Evolutionary conservation across 2,797 vertebrate genomes (phyloP), one percentile per base, ranked within the genome.

Genomic region (Acridotheres tristis): DNA sequence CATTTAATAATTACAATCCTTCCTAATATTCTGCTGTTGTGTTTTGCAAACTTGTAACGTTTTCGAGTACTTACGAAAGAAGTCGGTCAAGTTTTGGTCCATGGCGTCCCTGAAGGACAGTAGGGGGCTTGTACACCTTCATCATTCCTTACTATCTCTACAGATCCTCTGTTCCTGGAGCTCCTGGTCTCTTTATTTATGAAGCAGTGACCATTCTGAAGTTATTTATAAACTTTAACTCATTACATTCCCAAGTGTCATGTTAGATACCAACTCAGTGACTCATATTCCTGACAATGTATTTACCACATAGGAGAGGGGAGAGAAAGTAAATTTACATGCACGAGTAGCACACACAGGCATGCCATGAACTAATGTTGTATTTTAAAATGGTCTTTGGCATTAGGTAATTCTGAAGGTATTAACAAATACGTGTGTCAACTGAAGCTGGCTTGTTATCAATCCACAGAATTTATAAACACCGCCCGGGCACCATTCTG

Each of bases 141-240:
- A 98, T 98, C 51, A 50, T 65, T 72, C 47, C 69, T 81, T 58
- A 54, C 45, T 86, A 51, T 55, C 47, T 38, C 87, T 12, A 67
- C 16, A 91, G 74, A 88, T 55, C 51, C 69, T 88, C 55, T 40
- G 45, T 16, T 96, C 76, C 91, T 82, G 36, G 23, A 71, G 51
- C 48, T 92, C 68, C 22, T 66, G 81, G 23, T 38, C 90, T 94
- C 97, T 96, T 97, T 97, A 98, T 97, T 98, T 91, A 96, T 92
- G 79, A 76, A 94, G 92, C 40, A 17, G 87, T 43, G 77, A 84
- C 94, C 97, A 97, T 93, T 90, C 65, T 84, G 30, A 90, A 94
- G 93, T 94, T 98, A 98, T 98, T 97, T 97, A 98, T 98, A 98
- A 94, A 72, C 63, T 90, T 93, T 96, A 98, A 96, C 96, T 97